phyloP scores from a whole-genome alignment of 2,113 vertebrate genomes.

The Calypte anna region DNA sequence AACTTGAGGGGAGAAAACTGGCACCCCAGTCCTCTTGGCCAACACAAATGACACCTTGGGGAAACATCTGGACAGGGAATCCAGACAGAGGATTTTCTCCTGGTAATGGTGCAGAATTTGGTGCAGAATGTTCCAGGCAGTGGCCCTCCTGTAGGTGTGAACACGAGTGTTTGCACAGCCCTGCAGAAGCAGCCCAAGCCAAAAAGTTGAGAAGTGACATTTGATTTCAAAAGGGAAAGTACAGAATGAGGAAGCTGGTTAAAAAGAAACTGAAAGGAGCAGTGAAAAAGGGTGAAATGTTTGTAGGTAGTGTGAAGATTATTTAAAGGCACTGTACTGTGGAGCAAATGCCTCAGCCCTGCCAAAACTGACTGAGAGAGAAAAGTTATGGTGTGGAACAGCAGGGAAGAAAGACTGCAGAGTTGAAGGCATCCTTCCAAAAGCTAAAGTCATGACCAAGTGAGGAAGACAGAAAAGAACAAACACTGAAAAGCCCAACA shows the following conservation, averaged over 20 bases:
- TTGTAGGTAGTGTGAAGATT: background rate
- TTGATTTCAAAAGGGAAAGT: background rate
- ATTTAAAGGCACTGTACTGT: background rate
- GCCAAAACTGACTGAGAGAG: background rate
- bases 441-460: constrained; percentile 48
- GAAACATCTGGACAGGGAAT: background rate
- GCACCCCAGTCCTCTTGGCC: background rate
- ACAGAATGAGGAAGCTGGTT: background rate
- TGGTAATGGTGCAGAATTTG: background rate
- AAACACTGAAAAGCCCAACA: constrained; percentile 21
- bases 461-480: constrained; percentile 29
- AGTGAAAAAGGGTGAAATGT: background rate
- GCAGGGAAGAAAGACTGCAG: background rate
- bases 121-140: background rate
- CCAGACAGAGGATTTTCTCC: background rate
- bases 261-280: constrained; percentile 5
- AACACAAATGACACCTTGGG: background rate
- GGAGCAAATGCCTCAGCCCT: background rate
- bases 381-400: background rate
- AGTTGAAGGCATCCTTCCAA: constrained; percentile 38
- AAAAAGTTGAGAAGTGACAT: background rate
- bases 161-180: background rate
- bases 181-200: background rate
- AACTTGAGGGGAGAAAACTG: background rate
- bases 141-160: background rate